Conservation (phyloP, 2,888 invertebrate genomes). For the Xanthostigma xanthostigma region DNA sequence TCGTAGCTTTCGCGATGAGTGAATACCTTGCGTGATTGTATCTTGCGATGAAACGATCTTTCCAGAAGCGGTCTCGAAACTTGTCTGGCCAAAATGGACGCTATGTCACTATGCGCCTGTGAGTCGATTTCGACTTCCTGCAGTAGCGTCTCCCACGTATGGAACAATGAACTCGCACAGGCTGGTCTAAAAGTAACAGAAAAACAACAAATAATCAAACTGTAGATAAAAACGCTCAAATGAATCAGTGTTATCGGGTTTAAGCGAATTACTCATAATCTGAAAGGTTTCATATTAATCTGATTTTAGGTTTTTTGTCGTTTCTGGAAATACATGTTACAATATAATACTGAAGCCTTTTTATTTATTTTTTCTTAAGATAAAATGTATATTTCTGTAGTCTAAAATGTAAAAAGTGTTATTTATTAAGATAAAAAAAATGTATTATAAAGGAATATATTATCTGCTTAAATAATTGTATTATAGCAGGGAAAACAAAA, state of each 20-base stretch:
- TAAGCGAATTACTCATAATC: background rate
- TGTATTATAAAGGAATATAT: too few relatives aligned
- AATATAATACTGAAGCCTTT: too few relatives aligned
- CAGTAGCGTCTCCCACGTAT: slow-evolving; percentile 79
- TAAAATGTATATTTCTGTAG: too few relatives aligned
- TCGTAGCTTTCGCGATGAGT: slow-evolving; percentile 83
- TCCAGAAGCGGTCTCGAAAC: slow-evolving; percentile 73
- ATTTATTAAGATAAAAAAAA: too few relatives aligned
- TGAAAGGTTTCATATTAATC: background rate
- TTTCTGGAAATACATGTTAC: too few relatives aligned
- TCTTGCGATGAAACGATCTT: slow-evolving; percentile 77
- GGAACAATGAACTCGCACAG: slow-evolving; percentile 68
- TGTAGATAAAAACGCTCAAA: background rate
- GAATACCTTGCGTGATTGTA: slow-evolving; percentile 81
- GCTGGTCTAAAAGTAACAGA: slow-evolving; percentile 42
- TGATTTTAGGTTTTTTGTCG: too few relatives aligned
- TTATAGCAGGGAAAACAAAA: too few relatives aligned
- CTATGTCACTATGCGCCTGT: slow-evolving; percentile 69
- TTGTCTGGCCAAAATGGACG: slow-evolving; percentile 59
- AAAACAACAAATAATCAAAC: background rate
- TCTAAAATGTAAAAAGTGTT: too few relatives aligned
- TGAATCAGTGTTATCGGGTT: background rate
- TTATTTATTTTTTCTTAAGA: too few relatives aligned
- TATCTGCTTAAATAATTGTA: too few relatives aligned
- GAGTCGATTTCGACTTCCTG: slow-evolving; percentile 86